Percentiles rank a stretch among this genome's conserved stretches.
phyloP scores from a whole-genome alignment of 2,113 vertebrate genomes.

The Urocitellus parryii region DNA sequence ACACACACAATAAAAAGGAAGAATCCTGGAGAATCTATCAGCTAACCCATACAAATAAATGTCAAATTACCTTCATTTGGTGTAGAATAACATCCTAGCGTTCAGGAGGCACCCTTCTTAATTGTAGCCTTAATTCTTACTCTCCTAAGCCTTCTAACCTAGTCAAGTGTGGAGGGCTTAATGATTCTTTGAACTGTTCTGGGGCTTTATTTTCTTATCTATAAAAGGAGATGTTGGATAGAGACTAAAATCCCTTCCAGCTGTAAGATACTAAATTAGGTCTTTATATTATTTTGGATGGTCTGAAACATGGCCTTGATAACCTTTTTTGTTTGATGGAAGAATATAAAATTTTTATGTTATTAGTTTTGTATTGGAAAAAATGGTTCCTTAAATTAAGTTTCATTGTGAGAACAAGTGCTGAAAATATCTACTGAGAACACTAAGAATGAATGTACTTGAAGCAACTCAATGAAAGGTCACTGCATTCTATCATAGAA shows the following conservation, averaged over 20 bases:
- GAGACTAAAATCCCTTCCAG: not conserved
- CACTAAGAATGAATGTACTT: not conserved
- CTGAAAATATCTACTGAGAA: conserved; percentile 29
- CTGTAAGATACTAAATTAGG: not conserved
- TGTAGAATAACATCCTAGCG: not conserved
- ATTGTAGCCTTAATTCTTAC: not conserved
- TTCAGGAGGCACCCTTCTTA: not conserved
- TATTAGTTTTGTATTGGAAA: not conserved
- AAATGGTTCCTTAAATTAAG: conserved; percentile 36
- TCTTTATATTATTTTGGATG: conserved; percentile 52
- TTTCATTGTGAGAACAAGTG: conserved; percentile 48
- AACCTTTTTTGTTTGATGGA: conserved; percentile 24
- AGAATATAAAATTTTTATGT: conserved; percentile 23
- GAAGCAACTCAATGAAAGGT: not conserved
- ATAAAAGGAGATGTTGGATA: not conserved
- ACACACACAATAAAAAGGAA: not conserved
- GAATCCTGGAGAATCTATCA: not conserved
- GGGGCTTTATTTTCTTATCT: conserved; percentile 18
- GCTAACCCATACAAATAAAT: not conserved
- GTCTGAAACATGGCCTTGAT: not conserved
- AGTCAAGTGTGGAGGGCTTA: not conserved
- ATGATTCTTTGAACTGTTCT: not conserved
- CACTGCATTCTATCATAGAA: conserved; percentile 11
- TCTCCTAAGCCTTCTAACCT: not conserved
- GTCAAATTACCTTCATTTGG: not conserved